These are phyloP conservation scores for Ramazzottius varieornatus DNA, from an alignment of 2,888 invertebrate species.

Conservation along the genomic window DNA sequence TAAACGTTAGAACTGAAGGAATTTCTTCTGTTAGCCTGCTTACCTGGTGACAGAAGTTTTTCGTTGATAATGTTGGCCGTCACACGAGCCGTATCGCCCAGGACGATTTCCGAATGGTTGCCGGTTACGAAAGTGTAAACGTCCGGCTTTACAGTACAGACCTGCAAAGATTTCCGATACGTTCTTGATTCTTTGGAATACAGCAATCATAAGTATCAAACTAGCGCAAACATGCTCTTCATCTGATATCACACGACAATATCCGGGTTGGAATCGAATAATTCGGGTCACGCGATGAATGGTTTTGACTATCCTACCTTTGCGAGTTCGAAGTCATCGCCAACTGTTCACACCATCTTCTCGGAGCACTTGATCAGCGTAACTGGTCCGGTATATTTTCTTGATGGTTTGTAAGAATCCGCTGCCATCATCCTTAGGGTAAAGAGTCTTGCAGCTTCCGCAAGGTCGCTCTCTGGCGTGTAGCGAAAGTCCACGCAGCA, in stretches of 20 bases:
- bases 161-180: too few relatives aligned
- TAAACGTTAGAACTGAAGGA: too few relatives aligned
- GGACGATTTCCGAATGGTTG: constrained; percentile 63
- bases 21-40: too few relatives aligned
- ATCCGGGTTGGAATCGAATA: too few relatives aligned
- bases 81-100: constrained; percentile 42
- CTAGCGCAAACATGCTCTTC: too few relatives aligned
- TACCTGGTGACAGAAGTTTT: too few relatives aligned
- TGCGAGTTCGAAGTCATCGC: constrained; percentile 63
- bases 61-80: constrained; percentile 33
- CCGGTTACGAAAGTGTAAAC: constrained; percentile 49
- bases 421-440: constrained; percentile 51
- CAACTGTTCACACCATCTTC: constrained; percentile 42
- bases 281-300: background rate
- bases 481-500: constrained; percentile 19
- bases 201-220: too few relatives aligned
- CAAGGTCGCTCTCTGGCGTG: constrained; percentile 31
- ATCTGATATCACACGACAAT: too few relatives aligned
- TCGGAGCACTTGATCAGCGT: constrained; percentile 60
- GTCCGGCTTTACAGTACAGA: too few relatives aligned
- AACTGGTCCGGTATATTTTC: constrained; percentile 36
- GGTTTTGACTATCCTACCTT: constrained; percentile 33
- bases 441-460: constrained; percentile 45
- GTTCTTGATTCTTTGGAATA: too few relatives aligned
- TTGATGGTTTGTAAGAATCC: constrained; percentile 42